Base-by-base conservation (phyloP, 2,113 vertebrate genomes). In the Propithecus coquereli region DNA sequence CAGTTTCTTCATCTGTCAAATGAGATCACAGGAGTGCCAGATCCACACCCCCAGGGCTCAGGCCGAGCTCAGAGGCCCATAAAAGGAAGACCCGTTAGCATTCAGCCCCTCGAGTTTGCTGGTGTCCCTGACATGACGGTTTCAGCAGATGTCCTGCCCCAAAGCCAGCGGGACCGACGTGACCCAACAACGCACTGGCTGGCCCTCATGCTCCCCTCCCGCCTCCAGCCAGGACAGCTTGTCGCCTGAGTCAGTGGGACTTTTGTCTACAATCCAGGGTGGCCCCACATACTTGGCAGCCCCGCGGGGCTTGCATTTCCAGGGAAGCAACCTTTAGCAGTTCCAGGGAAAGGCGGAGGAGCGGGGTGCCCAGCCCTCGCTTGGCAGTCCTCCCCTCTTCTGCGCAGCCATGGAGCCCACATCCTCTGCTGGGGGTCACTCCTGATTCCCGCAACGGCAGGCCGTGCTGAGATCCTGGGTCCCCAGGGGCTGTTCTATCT, bases 401-500 rank as follows among this genome's bases (percentile, higher is more conserved):
- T 5, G 30, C 5, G 34, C 23, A 37, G 22, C 0, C 0, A 10
- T 5, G 9, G 77, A 27, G 61, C 12, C 30, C 37, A 43, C 74
- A 34, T 84, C 37, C 18, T 47, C 11, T 30, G 25, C 34, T 18
- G 10, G 45, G 86, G 70, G 70, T 59, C 83, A 30, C 77, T 37
- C 50, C 83, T 18, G 2, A 0, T 18, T 65, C 93, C 74, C 16
- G 22, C 5, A 14, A 40, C 43, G 6, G 14, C 43, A 47, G 37
- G 87, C 40, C n/a, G 1, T 5, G 5, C 82, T 84, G 27, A 16
- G 43, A n/a, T 59, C 57, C 20, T 90, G 80, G 70, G 79, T 95
- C 93, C 97, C 32, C 30, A 96, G 90, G 63, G 91, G 93, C 95
- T 97, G 80, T 77, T 97, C 57, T 94, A 6, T 95, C 95, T 87